Base-by-base conservation (phyloP, 2,888 invertebrate genomes). In the Agrilus mali region DNA sequence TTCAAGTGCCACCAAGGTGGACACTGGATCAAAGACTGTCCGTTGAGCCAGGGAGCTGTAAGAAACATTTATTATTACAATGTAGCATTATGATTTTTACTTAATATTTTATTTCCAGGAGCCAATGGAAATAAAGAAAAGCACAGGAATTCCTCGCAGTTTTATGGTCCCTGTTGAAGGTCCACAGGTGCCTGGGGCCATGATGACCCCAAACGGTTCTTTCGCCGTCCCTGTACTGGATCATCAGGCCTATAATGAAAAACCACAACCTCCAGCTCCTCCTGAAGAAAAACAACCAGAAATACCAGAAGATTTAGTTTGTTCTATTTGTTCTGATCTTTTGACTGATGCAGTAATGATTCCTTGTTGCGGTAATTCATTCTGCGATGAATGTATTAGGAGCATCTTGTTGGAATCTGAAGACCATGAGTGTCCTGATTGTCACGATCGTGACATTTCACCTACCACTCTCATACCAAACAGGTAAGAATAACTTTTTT, bases 1-100 rank as follows among this genome's bases (percentile, higher is more conserved):
- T 89, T 86, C 63, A 89, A 89, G 66, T 98, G 98, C 68, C 85
- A 89, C 57, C 86, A 92, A 65, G 78, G 82, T 46, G 98, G 98
- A 2, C 98, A 98, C 68, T 97, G 93, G 92, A 95, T 95, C 53
- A 90, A 89, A 66, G 89, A 94, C 66, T 99, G 98, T 65, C 93
- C 94, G 7, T 68, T 80, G 49, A 78, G 77, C 39, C 70, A 73
- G 46, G 71, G 70, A 50, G 68, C 72, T 49, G 74, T 73, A 62
- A 63, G 64, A 59, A 22, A 22, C 20, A 15, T 17, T 20, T 16
- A 10, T 39, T 36, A 20, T 8, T 33, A 16, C 4, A 34, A 17
- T 22, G 2, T 2, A 27, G 8, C 7, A 22, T 22, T 43, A 38
- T 17, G 41, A 41, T 37, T 43, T 32, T 32, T 15, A 15, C 3